Evolutionary conservation across 2,888 invertebrate genomes (phyloP).

Genomic region (Helicoverpa assulta): DNA sequence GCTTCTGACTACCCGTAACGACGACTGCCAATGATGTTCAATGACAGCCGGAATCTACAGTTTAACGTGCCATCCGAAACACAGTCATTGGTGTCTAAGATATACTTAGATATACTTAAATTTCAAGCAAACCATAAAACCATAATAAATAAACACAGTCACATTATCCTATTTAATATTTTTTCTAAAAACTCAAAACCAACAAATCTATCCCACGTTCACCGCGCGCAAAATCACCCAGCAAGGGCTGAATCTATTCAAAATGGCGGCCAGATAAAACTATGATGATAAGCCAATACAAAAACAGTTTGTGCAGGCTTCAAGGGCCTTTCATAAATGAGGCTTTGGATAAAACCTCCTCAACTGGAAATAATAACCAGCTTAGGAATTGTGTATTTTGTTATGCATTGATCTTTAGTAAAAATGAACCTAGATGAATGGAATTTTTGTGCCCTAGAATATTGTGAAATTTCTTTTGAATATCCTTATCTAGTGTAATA

Average conservation of each 20-base stretch:
- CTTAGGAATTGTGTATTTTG: conserved; percentile 42
- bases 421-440: conserved; percentile 17
- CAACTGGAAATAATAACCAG: conserved; percentile 36
- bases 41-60: no score
- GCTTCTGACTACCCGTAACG: no score
- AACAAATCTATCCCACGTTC: not conserved
- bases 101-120: no score
- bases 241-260: conserved; percentile 50
- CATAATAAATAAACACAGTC: no score
- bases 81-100: no score
- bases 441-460: not conserved
- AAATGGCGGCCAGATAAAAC: conserved; percentile 45
- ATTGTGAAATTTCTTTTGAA: no score
- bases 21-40: no score
- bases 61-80: no score
- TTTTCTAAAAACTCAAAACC: no score
- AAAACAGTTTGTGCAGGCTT: conserved; percentile 34
- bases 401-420: conserved; percentile 33
- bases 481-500: no score
- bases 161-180: no score
- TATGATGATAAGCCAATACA: conserved; percentile 49
- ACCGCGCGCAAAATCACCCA: not conserved
- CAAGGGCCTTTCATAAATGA: conserved; percentile 16
- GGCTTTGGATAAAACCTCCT: conserved; percentile 30
- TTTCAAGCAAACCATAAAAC: no score